Evolutionary conservation across 2,113 vertebrate species (phyloP).

Genomic region (Silurus meridionalis): DNA sequence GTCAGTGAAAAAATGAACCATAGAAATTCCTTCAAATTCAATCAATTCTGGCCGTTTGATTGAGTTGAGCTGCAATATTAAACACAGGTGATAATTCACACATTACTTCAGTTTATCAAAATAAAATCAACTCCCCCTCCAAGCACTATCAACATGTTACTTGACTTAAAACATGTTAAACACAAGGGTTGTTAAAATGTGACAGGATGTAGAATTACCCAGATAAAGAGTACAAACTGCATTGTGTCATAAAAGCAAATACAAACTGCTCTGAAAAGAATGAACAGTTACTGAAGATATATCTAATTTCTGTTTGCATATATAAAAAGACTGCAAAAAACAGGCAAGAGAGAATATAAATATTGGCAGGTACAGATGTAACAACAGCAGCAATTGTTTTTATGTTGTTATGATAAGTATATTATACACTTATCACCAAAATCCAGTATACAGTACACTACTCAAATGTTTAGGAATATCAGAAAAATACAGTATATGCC

Average conservation of each 20-base stretch:
- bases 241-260: background rate
- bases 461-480: background rate
- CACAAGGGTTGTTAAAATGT: background rate
- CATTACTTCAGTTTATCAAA: background rate
- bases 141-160: background rate
- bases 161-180: background rate
- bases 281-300: background rate
- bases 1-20: conserved; percentile 62
- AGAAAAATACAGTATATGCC: background rate
- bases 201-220: background rate
- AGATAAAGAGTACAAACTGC: background rate
- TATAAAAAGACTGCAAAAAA: background rate
- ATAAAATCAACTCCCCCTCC: too few relatives aligned
- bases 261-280: background rate
- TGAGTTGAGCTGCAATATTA: background rate
- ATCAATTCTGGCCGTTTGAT: conserved; percentile 31
- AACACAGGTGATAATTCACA: background rate
- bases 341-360: background rate
- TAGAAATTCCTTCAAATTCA: conserved; percentile 68
- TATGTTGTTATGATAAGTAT: background rate
- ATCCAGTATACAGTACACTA: background rate
- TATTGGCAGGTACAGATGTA: background rate
- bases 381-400: background rate
- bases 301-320: background rate
- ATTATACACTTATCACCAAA: background rate